Conservation (phyloP, 2,797 vertebrate genomes). For the Alosa sapidissima region DNA sequence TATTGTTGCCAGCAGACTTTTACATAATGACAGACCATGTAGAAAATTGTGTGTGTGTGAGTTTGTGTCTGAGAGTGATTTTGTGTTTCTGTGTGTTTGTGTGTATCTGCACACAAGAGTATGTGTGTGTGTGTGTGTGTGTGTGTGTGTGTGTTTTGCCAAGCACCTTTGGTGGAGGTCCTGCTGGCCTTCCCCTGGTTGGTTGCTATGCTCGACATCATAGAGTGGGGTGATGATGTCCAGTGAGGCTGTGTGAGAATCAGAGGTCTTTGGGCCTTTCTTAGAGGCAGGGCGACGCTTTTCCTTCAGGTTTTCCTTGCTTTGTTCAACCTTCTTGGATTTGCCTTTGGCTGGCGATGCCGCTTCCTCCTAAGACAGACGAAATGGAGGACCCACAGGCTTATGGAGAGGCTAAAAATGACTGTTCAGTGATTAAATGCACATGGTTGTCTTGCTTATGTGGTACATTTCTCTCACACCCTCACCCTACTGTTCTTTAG, state of each 20-base stretch:
- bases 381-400: background rate
- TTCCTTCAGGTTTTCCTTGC: conserved; percentile 59
- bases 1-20: no score
- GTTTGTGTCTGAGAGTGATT: background rate
- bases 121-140: background rate
- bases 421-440: background rate
- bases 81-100: background rate
- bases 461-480: background rate
- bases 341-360: conserved; percentile 46
- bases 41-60: background rate
- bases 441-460: background rate
- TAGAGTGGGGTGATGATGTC: conserved; percentile 10
- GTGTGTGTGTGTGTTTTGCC: conserved; percentile 10
- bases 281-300: conserved; percentile 45
- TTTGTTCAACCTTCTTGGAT: conserved; percentile 51
- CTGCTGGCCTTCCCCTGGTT: conserved; percentile 26
- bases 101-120: background rate
- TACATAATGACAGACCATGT: background rate
- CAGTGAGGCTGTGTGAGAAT: background rate
- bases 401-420: background rate
- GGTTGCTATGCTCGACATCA: conserved; percentile 53
- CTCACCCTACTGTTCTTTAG: background rate
- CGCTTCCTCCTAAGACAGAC: conserved; percentile 57
- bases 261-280: conserved; percentile 44
- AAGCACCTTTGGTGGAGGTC: conserved; percentile 58